Base-by-base conservation (phyloP, 2,113 vertebrate species). In the Hyperoodon ampullatus region DNA sequence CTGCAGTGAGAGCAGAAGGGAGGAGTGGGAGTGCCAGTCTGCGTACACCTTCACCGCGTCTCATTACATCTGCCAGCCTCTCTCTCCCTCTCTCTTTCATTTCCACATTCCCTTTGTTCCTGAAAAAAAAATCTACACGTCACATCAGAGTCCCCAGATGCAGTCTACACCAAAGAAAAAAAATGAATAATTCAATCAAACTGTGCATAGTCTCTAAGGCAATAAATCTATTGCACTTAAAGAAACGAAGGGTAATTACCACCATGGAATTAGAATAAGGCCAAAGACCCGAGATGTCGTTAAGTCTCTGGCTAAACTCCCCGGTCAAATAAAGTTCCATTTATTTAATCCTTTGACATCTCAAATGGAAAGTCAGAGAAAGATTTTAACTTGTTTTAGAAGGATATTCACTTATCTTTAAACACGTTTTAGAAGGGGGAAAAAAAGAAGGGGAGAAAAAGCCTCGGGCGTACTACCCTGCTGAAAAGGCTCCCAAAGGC, bases 181-280 rank as follows among this genome's bases (percentile, higher is more conserved):
- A 98, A 99, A 99, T 99, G 98, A 99, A 99, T 99, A 99, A 99
- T 99, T 99, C 98, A 99, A 98, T 99, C 98, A 99, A 99, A 99
- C 98, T 99, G 98, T 98, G 98, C 98, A 98, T 98, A 98, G 98
- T 98, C 99, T 99, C 98, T 98, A 98, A 99, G 99, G 98, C 98
- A 99, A 98, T 98, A 99, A 99, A 98, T 98, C 98, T 98, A 98
- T 98, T 98, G 97, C 98, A 98, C 99, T 99, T 98, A 98, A 98
- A 99, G 98, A 98, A 99, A 98, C 97, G 98, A 98, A 98, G 98
- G 97, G 98, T 98, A 98, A 99, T 98, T 99, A 99, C 98, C 96
- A 98, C 98, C 97, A 97, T 97, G 98, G 98, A 98, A 99, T 98
- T 98, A 98, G 96, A 98, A 98, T 98, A 98, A 98, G 98, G 98